Percentiles rank a stretch among this genome's conserved stretches.
These are phyloP conservation scores for Chelonus insularis DNA, from an alignment of 1,140 invertebrate species.

Conservation along the genomic window DNA sequence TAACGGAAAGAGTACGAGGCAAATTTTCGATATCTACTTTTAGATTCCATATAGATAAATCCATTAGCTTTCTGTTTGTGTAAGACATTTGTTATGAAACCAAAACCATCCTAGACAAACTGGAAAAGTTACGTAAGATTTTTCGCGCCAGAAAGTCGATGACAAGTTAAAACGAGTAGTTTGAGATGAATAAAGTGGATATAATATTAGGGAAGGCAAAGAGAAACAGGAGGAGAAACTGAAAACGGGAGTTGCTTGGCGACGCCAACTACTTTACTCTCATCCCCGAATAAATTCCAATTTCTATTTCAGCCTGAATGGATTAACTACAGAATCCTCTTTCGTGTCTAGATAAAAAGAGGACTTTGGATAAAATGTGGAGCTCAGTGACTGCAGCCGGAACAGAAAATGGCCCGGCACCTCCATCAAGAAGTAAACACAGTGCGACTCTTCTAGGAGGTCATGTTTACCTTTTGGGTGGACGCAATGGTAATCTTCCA, in stretches of 20 bases:
- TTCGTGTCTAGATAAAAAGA: neutral
- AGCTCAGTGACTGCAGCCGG: slow-evolving; percentile 63
- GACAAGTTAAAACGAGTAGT: neutral
- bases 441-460: slow-evolving; percentile 76
- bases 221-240: slow-evolving; percentile 8
- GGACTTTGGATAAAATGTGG: slow-evolving; percentile 61
- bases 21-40: too few relatives aligned
- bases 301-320: neutral
- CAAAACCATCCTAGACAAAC: neutral
- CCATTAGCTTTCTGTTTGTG: too few relatives aligned
- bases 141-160: neutral
- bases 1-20: too few relatives aligned
- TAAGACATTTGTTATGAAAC: neutral
- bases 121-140: neutral
- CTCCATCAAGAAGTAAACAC: slow-evolving; percentile 76
- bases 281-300: neutral
- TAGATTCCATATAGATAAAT: too few relatives aligned
- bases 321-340: neutral
- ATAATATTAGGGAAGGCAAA: slow-evolving; percentile 4
- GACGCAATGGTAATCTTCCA: slow-evolving; percentile 78
- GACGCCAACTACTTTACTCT: neutral
- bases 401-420: slow-evolving; percentile 63
- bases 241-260: slow-evolving; percentile 5
- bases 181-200: neutral
- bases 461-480: slow-evolving; percentile 79